Evolutionary conservation across 2,888 invertebrate genomes (phyloP), one percentile per base, ranked within the genome.

Genomic region (Bugulina stolonifera): DNA sequence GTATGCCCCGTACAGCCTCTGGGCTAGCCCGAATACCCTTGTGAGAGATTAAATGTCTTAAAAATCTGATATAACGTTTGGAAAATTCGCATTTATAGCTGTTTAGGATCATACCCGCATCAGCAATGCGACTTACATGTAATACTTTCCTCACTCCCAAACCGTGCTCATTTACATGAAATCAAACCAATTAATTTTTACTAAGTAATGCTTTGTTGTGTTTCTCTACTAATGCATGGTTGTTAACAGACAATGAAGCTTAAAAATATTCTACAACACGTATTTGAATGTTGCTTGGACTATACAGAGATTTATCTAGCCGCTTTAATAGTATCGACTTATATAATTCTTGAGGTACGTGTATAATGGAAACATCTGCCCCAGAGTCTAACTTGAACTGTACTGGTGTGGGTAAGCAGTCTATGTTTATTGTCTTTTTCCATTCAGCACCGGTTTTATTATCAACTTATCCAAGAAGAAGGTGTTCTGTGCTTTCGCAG

Each of bases 341-440:
- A 57, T 25, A 57, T n/a, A 57, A 25, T 25, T 57, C 3, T 5
- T 25, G 57, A 57, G 57, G 52, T 14, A 52, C n/a, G n/a, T n/a
- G n/a, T n/a, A n/a, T 57, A n/a, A 57, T 57, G 5, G 57, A 57
- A 5, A n/a, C 57, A 25, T 57, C 57, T 57, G 57, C 52, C 5
- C 57, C 57, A 23, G 57, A 57, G 25, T 57, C 57, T 25, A 57
- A n/a, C 25, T 57, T 57, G 23, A 57, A 57, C 5, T 25, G 57
- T 18, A 57, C 57, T 23, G 57, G 57, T 57, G 25, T 57, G 5
- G 57, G 57, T 57, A 57, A n/a, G 5, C 5, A 5, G 23, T 57
- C 57, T 5, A 57, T 25, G 5, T 57, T 57, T 14, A 57, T n/a
- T 5, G 57, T 57, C 25, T 57, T 57, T n/a, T 22, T 57, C 57